Evolutionary conservation across 2,113 vertebrate species (phyloP), one percentile per base, ranked within the genome.

Genomic region (Aegypius monachus): DNA sequence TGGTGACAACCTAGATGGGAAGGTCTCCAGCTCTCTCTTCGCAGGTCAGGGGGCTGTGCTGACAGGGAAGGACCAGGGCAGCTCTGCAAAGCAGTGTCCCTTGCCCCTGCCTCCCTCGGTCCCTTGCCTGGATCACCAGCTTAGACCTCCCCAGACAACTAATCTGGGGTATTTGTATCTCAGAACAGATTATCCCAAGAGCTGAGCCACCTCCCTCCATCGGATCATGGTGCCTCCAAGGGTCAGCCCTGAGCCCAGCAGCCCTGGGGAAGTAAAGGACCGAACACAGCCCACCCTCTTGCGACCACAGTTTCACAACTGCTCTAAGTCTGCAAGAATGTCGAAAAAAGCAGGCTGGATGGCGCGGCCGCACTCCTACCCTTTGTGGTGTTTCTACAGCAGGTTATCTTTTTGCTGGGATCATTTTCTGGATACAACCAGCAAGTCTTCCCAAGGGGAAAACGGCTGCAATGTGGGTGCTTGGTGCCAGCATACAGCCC

Each of bases 281-380:
- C 13, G 48, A 81, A 48, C 31, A 72, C 6, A 59, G n/a, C 8
- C n/a, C 48, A 4, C 21, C 19, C 26, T 16, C 40, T 84, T 75
- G n/a, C 0, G 4, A 42, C 31, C 38, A 22, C 48, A 11, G 23
- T 80, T 70, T 87, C 32, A n/a, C 52, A 55, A 16, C 42, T 23
- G 14, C 36, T 62, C 36, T 14, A 23, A 72, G 20, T 38, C 34
- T 2, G 2, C 58, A 36, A 47, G 66, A 40, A 61, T 3, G 2
- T 21, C 1, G 3, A 65, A 84, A 40, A 62, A 48, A 21, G 47
- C 27, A 88, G 38, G 22, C 36, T 34, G 62, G 38, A 31, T 2
- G 7, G 34, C 6, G 1, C 0, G 1, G 42, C 34, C 27, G 20
- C 1, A 0, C 7, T 50, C 29, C 56, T 58, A 45, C 38, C 14